These are phyloP conservation scores for Eudemis profundana DNA, from an alignment of 2,888 invertebrate genomes.

Conservation along the genomic window DNA sequence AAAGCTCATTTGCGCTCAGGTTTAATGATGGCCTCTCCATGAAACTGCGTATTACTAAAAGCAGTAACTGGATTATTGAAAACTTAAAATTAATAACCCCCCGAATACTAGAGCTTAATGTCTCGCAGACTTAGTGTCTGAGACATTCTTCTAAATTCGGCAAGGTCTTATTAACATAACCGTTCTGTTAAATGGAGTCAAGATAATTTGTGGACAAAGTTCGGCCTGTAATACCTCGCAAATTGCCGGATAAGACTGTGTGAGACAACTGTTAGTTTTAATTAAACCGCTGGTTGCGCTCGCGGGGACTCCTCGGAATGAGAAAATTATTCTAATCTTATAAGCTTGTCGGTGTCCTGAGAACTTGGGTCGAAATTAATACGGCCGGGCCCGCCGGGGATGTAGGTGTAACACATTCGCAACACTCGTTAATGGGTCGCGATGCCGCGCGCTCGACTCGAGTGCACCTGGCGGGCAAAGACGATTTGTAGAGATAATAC, in stretches of 20 bases:
- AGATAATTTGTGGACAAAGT: slow-evolving; percentile 84
- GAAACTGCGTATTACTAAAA: slow-evolving; percentile 53
- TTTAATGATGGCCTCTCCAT: slow-evolving; percentile 69
- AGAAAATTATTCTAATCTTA: slow-evolving; percentile 85
- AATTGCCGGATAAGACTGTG: slow-evolving; percentile 85
- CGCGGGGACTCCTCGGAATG: slow-evolving; percentile 80
- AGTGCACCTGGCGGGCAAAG: slow-evolving; percentile 54
- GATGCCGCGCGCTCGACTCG: slow-evolving; percentile 39
- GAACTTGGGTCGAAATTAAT: slow-evolving; percentile 77
- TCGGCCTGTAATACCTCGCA: slow-evolving; percentile 84
- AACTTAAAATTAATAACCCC: slow-evolving; percentile 58
- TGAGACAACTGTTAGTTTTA: slow-evolving; percentile 86
- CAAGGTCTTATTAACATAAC: slow-evolving; percentile 82
- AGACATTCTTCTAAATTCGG: slow-evolving; percentile 79
- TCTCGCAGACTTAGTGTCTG: slow-evolving; percentile 66
- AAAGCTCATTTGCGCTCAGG: slow-evolving; percentile 70
- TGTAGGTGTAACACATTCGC: slow-evolving; percentile 48
- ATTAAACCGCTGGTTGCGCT: slow-evolving; percentile 83
- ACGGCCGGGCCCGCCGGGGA: slow-evolving; percentile 58
- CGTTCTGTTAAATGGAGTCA: slow-evolving; percentile 83
- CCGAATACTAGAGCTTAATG: slow-evolving; percentile 14
- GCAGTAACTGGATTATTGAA: slow-evolving; percentile 61
- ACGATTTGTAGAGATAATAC: slow-evolving; percentile 62
- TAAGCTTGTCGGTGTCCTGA: slow-evolving; percentile 78
- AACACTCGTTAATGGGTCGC: slow-evolving; percentile 48